Conservation (phyloP, 2,888 invertebrate genomes). For the Philonicus albiceps region DNA sequence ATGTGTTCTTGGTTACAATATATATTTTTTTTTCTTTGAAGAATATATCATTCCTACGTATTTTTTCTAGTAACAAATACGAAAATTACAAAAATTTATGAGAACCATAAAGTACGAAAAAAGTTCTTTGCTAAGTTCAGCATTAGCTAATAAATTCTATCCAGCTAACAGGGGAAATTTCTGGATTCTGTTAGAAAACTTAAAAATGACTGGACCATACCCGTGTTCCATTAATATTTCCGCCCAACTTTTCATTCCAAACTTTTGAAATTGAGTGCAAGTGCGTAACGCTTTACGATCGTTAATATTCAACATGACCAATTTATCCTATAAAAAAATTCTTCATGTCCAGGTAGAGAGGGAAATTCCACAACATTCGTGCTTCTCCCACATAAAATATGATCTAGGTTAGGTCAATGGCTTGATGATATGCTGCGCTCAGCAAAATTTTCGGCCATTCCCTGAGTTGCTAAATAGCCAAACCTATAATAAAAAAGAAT, state of each 20-base stretch:
- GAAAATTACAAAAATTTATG: conserved; percentile 41
- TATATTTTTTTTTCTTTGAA: neutral
- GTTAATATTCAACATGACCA: neutral
- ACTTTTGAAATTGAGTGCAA: neutral
- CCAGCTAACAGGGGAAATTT: neutral
- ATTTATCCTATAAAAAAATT: neutral
- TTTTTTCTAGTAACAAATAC: neutral
- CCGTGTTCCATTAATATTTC: neutral
- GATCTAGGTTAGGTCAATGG: neutral
- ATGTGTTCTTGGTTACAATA: neutral
- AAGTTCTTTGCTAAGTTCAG: conserved; percentile 43
- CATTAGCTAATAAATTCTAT: conserved; percentile 44
- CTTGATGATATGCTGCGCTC: neutral
- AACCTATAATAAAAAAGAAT: neutral
- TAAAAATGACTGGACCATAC: neutral
- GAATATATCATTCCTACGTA: neutral
- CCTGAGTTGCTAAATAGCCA: neutral
- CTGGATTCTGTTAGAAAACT: neutral
- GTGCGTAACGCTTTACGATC: neutral
- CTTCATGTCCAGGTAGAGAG: neutral
- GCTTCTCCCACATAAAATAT: neutral
- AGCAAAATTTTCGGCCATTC: neutral
- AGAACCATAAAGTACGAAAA: conserved; percentile 43
- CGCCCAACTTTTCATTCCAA: neutral
- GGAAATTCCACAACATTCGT: neutral